These are phyloP conservation scores for Phataginus tetradactyla DNA, from an alignment of 2,797 vertebrate genomes.

Conservation along the genomic window DNA sequence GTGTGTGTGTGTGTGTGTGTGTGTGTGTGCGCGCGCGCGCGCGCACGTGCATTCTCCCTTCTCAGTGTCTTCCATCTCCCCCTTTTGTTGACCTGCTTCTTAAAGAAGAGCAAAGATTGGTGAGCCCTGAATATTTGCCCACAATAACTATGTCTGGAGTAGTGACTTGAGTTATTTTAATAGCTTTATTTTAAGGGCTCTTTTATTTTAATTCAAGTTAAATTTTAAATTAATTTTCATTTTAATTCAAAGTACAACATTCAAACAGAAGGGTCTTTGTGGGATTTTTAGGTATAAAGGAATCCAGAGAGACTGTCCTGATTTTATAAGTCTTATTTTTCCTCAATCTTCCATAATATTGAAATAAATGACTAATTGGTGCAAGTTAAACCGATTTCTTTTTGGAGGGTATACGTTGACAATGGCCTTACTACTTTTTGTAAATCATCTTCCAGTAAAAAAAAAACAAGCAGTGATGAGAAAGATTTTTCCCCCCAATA, in stretches of 20 bases:
- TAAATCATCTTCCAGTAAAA: background rate
- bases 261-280: background rate
- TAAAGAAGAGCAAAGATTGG: background rate
- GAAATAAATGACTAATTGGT: background rate
- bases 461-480: background rate
- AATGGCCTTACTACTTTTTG: slow-evolving; percentile 8
- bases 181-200: background rate
- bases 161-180: slow-evolving; percentile 9
- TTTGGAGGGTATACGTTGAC: background rate
- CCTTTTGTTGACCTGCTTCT: background rate
- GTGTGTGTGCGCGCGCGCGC: background rate
- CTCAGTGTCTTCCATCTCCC: background rate
- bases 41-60: background rate
- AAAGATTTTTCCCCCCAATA: slow-evolving; percentile 7
- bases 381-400: background rate
- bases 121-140: background rate
- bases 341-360: background rate
- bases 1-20: too few relatives aligned
- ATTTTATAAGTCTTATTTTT: background rate
- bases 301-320: background rate
- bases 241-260: background rate
- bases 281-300: background rate
- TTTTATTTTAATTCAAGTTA: too few relatives aligned
- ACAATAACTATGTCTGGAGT: background rate
- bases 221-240: too few relatives aligned